Conservation (phyloP, 2,888 invertebrate species). For the Hemaris fuciformis region DNA sequence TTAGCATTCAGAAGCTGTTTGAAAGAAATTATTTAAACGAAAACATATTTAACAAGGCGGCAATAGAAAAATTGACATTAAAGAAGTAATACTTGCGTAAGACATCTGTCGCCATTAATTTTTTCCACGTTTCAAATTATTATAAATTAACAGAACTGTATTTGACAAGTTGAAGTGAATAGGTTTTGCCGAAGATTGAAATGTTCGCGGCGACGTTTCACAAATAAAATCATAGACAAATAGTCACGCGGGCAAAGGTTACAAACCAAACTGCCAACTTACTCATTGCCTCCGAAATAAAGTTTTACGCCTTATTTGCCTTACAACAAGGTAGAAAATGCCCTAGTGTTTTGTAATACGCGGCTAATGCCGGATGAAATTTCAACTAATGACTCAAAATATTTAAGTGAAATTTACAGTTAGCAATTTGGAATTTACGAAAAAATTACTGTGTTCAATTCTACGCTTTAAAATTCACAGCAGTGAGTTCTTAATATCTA, state of each 20-base stretch:
- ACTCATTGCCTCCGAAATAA: constrained; percentile 10
- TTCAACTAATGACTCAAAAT: constrained; percentile 61
- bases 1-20: background rate
- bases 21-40: background rate
- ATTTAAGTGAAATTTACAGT: constrained; percentile 58
- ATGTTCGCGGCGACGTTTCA: constrained; percentile 52
- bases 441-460: constrained; percentile 23
- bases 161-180: constrained; percentile 4
- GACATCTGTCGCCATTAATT: constrained; percentile 14
- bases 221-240: constrained; percentile 61
- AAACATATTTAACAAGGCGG: background rate
- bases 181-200: constrained; percentile 8
- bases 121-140: constrained; percentile 5
- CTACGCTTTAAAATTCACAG: constrained; percentile 30
- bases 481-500: constrained; percentile 24
- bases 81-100: background rate
- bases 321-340: constrained; percentile 30
- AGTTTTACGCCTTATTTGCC: constrained; percentile 20
- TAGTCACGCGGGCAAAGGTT: constrained; percentile 55
- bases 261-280: constrained; percentile 31
- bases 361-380: constrained; percentile 20
- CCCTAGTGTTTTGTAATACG: background rate
- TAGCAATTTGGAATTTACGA: constrained; percentile 38
- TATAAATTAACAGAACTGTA: constrained; percentile 8
- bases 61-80: background rate